Evolutionary conservation across 2,113 vertebrate genomes (phyloP).

Genomic region (Eurypyga helias): DNA sequence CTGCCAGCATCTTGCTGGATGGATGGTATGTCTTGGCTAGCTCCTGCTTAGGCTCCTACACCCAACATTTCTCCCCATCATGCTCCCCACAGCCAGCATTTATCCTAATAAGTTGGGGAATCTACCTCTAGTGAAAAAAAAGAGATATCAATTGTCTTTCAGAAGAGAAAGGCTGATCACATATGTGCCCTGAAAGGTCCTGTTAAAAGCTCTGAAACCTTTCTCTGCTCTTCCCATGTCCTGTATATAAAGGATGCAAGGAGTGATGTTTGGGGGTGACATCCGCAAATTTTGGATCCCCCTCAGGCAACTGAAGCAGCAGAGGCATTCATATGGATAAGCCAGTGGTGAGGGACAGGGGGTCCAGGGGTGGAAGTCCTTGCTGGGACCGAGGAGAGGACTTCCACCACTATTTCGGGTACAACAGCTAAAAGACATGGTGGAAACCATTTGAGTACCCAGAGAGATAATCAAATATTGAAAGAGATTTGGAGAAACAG

Average conservation of each 20-base stretch:
- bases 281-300: fast-evolving
- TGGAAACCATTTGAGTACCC: not conserved
- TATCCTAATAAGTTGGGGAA: not conserved
- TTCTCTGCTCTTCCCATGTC: not conserved
- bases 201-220: not conserved
- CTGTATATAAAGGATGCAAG: no score
- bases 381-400: not conserved
- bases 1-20: not conserved
- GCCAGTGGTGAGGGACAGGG: fast-evolving
- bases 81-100: not conserved
- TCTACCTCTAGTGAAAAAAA: not conserved
- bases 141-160: not conserved
- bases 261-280: not conserved
- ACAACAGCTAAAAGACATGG: not conserved
- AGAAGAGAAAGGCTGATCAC: not conserved
- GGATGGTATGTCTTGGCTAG: not conserved
- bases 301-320: not conserved
- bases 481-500: not conserved
- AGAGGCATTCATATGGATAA: not conserved
- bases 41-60: not conserved
- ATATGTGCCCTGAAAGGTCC: no score
- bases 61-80: not conserved
- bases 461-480: not conserved
- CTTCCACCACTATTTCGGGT: not conserved
- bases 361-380: not conserved